Base-by-base conservation (phyloP, 2,797 vertebrate genomes). In the Onychomys torridus region DNA sequence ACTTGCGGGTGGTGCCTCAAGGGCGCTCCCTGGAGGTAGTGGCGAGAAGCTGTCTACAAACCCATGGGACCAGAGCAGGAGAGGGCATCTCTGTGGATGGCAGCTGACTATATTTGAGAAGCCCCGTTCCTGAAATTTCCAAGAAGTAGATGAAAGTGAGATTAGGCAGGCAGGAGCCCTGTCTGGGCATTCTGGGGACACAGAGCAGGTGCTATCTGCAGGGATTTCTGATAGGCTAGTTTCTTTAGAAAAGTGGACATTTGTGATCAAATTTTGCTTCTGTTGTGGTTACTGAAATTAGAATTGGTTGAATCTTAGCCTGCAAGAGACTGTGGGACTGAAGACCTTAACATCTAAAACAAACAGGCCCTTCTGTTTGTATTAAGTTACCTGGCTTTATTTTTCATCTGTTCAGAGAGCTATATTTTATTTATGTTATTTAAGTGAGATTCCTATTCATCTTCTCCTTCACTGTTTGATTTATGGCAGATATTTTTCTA, bases 261-360 rank as follows among this genome's bases (percentile, higher is more conserved):
- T 88, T 49, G 43, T 61, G 86, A 73, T 40, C 4, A 13, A 77
- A 5, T 61, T 88, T 85, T 75, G 21, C 10, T 77, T 65, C 4
- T 25, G 10, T 87, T 52, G 83, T 67, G 75, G 71, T 49, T 73
- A 85, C 81, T 75, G 57, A 90, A 86, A 46, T 96, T 71, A 73
- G 83, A 96, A 43, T 67, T 82, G 61, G 19, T 95, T 88, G 49
- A 40, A 32, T 71, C 89, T 83, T 93, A 61, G 67, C 52, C 49
- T 55, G 59, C 14, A 93, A 78, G 76, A 88, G 84, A 61, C 93
- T 65, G 65, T 93, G 89, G 89, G 63, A 52, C 69, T 81, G 25
- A 81, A 87, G 67, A 75, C 59, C 46, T 65, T 16, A 67, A 40
- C 71, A 49, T 93, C 52, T 73, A 17, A 81, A 93, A 78, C 63